Percentiles rank a stretch among this genome's conserved stretches.
These are phyloP conservation scores for Eristalis intricaria DNA, from an alignment of 2,888 invertebrate genomes.

Conservation along the genomic window DNA sequence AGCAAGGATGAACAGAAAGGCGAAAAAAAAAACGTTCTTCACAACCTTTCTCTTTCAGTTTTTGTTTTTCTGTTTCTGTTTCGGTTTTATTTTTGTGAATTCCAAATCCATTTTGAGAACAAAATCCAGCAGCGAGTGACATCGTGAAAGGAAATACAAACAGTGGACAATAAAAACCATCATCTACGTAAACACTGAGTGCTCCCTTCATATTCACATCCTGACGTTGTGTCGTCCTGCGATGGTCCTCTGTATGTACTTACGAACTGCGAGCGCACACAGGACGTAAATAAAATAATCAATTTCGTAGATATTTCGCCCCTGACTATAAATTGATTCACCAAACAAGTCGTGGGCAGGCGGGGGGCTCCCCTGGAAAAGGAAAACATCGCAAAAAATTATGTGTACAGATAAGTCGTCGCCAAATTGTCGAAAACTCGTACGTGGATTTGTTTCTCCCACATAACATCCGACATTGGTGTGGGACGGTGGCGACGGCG, in stretches of 20 bases:
- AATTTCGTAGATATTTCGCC: constrained; percentile 36
- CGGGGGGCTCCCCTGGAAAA: neutral
- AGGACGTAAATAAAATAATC: constrained; percentile 43
- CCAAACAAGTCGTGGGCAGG: neutral
- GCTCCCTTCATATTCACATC: constrained; percentile 3
- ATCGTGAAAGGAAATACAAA: constrained; percentile 16
- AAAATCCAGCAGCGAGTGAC: neutral
- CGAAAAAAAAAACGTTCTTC: constrained; percentile 21
- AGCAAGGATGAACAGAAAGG: neutral
- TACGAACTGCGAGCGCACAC: neutral
- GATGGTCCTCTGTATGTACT: neutral
- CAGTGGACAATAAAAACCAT: constrained; percentile 47
- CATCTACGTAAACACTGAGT: constrained; percentile 45
- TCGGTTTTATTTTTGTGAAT: neutral
- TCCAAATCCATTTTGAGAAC: constrained; percentile 35
- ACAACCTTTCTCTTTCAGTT: neutral
- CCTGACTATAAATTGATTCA: constrained; percentile 45
- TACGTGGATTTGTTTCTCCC: constrained; percentile 44
- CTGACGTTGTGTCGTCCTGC: neutral
- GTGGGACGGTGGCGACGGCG: neutral
- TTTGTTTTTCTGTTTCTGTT: neutral
- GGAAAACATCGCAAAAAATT: neutral
- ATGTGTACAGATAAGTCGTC: constrained; percentile 3
- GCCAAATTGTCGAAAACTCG: constrained; percentile 45
- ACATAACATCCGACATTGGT: constrained; percentile 16